These are phyloP conservation scores for Panthera leo DNA, from an alignment of 2,113 vertebrate genomes.

Conservation along the genomic window DNA sequence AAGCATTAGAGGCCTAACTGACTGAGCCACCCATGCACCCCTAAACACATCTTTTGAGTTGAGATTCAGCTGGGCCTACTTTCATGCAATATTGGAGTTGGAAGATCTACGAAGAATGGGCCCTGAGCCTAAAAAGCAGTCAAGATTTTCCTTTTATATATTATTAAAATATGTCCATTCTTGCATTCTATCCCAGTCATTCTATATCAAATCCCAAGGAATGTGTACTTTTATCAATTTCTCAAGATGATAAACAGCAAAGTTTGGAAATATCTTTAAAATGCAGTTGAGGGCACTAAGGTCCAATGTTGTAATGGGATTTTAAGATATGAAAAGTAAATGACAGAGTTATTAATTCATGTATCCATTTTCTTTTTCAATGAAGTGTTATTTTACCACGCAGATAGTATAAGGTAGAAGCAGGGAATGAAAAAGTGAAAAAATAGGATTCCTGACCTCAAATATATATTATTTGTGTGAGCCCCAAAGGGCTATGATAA, in stretches of 20 bases:
- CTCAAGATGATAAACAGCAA: background rate
- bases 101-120: background rate
- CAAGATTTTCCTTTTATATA: background rate
- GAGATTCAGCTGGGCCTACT: background rate
- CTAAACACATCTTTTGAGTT: background rate
- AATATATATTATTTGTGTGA: background rate
- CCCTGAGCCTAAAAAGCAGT: background rate
- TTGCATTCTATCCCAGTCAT: background rate
- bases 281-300: background rate
- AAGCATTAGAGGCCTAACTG: too few relatives aligned
- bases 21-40: too few relatives aligned
- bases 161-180: background rate
- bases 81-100: background rate
- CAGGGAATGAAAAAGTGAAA: background rate
- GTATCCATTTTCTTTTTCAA: background rate
- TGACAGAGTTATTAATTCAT: background rate
- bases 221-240: background rate
- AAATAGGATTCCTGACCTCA: background rate
- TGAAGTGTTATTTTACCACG: background rate
- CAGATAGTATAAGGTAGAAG: background rate
- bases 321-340: background rate
- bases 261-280: background rate
- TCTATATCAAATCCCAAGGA: background rate
- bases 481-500: background rate
- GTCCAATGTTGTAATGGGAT: background rate